phyloP scores from a whole-genome alignment of 2,797 vertebrate genomes.

The Clarias platycephalus region DNA sequence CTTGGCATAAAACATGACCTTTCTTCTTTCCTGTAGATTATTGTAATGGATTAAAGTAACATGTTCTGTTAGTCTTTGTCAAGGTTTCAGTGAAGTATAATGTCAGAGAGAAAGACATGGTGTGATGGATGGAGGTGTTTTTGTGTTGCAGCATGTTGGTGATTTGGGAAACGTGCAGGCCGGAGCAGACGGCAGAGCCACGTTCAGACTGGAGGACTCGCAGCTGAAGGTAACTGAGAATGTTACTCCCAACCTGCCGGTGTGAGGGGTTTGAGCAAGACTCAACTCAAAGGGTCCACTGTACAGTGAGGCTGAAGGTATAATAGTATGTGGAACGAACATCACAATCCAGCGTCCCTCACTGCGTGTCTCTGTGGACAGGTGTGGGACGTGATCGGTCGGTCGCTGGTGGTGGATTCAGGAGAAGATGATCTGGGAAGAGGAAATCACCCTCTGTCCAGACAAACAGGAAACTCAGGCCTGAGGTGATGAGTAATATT shows the following conservation, averaged over 20 bases:
- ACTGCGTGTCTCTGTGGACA: slow-evolving; percentile 54
- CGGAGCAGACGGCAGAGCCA: slow-evolving; percentile 74
- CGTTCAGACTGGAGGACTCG: slow-evolving; percentile 81
- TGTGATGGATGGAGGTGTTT: neutral
- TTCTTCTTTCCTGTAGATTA: neutral
- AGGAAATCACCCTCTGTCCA: slow-evolving; percentile 80
- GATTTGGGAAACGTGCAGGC: slow-evolving; percentile 88
- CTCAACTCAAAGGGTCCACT: neutral
- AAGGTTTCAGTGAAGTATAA: neutral
- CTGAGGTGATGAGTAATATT: slow-evolving; percentile 70
- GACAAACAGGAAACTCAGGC: slow-evolving; percentile 85
- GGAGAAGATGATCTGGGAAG: slow-evolving; percentile 86
- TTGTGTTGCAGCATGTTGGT: slow-evolving; percentile 78
- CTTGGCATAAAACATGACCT: neutral
- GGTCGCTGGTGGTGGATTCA: slow-evolving; percentile 84
- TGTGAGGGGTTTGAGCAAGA: neutral
- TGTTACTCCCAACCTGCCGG: neutral
- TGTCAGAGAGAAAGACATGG: neutral
- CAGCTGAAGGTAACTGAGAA: slow-evolving; percentile 78
- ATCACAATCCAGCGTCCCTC: neutral
- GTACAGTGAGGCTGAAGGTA: neutral
- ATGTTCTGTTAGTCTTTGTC: neutral
- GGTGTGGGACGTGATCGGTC: slow-evolving; percentile 91
- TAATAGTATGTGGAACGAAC: neutral
- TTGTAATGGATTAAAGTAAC: neutral